A percentile compares a stretch with the other conserved stretches of the same genome.
These are phyloP conservation scores for Cariama cristata DNA, from an alignment of 2,113 vertebrate genomes.

Conservation along the genomic window DNA sequence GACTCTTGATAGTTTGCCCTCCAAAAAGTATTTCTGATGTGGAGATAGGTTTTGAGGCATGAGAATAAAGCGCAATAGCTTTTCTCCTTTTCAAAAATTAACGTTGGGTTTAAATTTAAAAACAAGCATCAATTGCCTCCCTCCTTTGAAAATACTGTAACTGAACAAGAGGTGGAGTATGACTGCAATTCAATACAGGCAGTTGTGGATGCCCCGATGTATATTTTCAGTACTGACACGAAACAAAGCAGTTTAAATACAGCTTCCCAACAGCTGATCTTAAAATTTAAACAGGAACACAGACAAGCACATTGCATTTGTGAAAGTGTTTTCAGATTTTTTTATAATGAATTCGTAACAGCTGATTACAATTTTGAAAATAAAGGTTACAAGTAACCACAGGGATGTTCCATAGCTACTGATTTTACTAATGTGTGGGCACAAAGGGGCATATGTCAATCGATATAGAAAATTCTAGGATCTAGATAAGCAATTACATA, in stretches of 20 bases:
- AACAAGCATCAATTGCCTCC: not conserved
- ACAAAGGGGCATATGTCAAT: not conserved
- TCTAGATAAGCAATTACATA: not conserved
- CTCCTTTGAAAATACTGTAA: not conserved
- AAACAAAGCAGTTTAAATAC: not conserved
- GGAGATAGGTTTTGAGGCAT: not conserved
- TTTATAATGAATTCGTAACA: not conserved
- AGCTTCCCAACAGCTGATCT: not conserved
- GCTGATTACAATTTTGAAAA: not conserved
- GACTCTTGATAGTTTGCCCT: not conserved
- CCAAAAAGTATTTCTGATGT: not conserved
- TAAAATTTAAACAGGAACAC: not conserved
- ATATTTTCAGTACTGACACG: not conserved
- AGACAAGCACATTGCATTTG: not conserved
- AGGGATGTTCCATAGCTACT: not conserved
- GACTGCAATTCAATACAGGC: not conserved
- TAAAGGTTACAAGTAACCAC: not conserved
- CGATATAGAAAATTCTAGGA: not conserved
- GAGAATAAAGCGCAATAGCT: accelerated
- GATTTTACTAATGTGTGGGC: not conserved
- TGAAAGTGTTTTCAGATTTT: not conserved
- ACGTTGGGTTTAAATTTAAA: not conserved
- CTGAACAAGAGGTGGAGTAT: not conserved
- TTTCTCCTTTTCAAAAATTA: not conserved
- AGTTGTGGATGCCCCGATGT: not conserved